Evolutionary conservation across 2,797 vertebrate genomes (phyloP), one percentile per base, ranked within the genome.

Genomic region (Rhabdophis nuchalis): DNA sequence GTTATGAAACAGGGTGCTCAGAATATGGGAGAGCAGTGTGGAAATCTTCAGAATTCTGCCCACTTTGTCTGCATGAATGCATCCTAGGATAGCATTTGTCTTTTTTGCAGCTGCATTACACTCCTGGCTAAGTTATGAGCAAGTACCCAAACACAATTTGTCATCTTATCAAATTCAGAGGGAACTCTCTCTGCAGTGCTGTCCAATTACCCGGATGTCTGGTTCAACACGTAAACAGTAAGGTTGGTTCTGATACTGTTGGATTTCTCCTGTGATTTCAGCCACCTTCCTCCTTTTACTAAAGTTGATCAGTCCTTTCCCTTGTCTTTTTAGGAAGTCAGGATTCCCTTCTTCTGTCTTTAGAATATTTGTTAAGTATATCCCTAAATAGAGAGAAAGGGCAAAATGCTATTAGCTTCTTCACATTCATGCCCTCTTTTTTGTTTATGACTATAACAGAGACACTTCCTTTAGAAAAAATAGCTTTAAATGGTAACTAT

Each of bases 271-370:
- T 2, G 99, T 99, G 95, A 99, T 99, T 97, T 99, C 99, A 0
- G 99, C 99, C 95, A 99, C 99, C 98, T 99, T 99, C 95, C 99
- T 98, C 91, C 99, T 97, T 95, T 99, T 99, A 96, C 99, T 99
- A 97, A 99, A 99, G 97, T 99, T 99, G 96, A 99, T 99, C 96
- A 99, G 97, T 95, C 99, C 99, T 95, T 99, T 99, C 92, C 98
- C 98, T 94, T 99, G 98, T 95, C 98, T 98, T 95, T 98, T 99
- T 88, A 99, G 98, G 96, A 99, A 98, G 97, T 99, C 99, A 3
- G 99, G 99, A 96, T 99, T 99, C 50, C 99, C 99, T 97, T 99
- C 99, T 98, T 99, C 99, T 0, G 99, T 99, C 97, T 99, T 99
- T 95, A 99, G 96, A 97, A 99, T 99, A 98, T 99, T 99, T 95